Evolutionary conservation across 2,888 invertebrate genomes (phyloP).

Genomic region (Alcis repandata): DNA sequence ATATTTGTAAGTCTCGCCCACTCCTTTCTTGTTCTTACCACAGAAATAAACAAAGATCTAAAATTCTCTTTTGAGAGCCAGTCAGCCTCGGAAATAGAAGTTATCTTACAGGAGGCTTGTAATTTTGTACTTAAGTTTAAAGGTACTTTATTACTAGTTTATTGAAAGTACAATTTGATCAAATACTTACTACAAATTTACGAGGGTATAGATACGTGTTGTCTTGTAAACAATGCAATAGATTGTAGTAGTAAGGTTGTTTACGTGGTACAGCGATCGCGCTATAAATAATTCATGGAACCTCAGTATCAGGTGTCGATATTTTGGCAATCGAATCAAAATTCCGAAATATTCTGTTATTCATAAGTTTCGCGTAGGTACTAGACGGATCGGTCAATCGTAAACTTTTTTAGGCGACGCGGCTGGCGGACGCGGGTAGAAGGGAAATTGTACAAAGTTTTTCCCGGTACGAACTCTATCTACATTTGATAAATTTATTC

Average conservation of each 20-base stretch:
- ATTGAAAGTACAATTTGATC: no score
- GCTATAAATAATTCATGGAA: conserved; percentile 57
- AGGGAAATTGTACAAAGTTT: background rate
- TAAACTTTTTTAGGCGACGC: conserved; percentile 3
- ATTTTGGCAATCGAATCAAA: conserved; percentile 47
- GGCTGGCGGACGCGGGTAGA: background rate
- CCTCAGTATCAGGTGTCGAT: conserved; percentile 57
- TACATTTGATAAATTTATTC: background rate
- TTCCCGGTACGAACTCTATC: background rate
- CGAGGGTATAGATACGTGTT: background rate
- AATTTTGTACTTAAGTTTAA: no score
- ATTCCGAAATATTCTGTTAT: conserved; percentile 40
- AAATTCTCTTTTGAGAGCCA: no score
- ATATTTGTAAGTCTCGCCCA: no score
- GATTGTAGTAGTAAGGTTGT: background rate
- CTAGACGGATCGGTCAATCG: conserved; percentile 42
- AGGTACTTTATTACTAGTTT: no score
- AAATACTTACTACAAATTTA: no score
- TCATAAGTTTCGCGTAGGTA: conserved; percentile 43
- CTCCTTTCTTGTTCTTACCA: no score
- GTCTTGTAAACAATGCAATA: background rate
- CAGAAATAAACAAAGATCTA: no score
- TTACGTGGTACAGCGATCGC: background rate
- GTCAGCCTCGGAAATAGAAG: no score
- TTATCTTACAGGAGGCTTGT: no score